Evolutionary conservation across 2,113 vertebrate genomes (phyloP), one percentile per base, ranked within the genome.

Genomic region (Nannobrachium achirus): DNA sequence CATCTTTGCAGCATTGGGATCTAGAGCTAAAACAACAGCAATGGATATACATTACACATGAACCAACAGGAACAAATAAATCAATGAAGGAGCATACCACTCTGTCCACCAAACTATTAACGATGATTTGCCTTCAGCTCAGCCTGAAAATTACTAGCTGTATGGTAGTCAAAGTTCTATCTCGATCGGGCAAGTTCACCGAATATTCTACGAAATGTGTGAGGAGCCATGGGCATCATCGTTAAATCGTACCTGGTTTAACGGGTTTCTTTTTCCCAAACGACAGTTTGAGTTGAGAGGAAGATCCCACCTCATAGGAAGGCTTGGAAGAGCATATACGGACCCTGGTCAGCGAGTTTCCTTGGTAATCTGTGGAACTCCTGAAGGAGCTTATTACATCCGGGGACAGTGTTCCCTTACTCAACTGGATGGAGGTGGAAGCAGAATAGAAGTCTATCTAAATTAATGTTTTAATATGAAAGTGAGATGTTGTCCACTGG

Each of bases 241-340:
- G 0, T n/a, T 0, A n/a, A 13, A 74, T 82, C 92, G 73, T 6
- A 91, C 92, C 92, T 73, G 91, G 82, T 60, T 82, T 68, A 11
- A 84, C 6, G 0, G 86, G 25, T 33, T 33, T 18, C 60, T 94
- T 95, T 77, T 94, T 97, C 56, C 86, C 87, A 53, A 92, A 91
- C 0, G 93, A 93, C 70, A 98, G 92, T 63, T 91, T 95, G 38
- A 99, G 92, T 68, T 95, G 96, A 56, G 88, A 93, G 4, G 95
- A 96, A 8, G 97, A 96, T 10, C 98, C 98, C 62, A 99, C 92
- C 92, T 99, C 97, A 0, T 94, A 99, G 84, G 92, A 83, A 0
- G 98, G 98, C 71, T 99, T 99, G 75, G 82, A 91, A 76, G 94
- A 96, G 33, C 92, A 93, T 7, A 98, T 1, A 8, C 91, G 92